These are phyloP conservation scores for Takifugu flavidus DNA, from an alignment of 2,113 vertebrate species.

Conservation along the genomic window DNA sequence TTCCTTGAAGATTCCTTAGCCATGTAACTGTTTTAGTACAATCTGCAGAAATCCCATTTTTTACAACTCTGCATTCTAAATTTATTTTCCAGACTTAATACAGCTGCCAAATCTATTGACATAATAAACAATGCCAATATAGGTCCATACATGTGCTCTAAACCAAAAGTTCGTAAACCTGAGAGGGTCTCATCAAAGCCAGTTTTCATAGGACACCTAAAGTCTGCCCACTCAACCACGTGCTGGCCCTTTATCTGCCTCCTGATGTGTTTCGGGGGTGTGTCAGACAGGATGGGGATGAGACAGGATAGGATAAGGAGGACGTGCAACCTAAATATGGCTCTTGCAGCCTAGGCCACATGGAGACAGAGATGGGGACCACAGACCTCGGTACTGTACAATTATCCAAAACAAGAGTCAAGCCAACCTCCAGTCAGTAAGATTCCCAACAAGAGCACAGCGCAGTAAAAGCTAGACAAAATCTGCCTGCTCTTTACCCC, in stretches of 20 bases:
- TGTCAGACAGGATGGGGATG: constrained; percentile 54
- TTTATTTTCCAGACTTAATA: constrained; percentile 41
- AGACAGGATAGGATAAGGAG: constrained; percentile 66
- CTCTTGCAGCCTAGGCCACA: constrained; percentile 72
- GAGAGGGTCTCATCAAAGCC: background rate
- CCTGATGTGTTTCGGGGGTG: constrained; percentile 35
- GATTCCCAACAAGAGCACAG: constrained; percentile 65
- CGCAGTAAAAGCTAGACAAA: constrained; percentile 46
- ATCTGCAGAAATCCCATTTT: constrained; percentile 25
- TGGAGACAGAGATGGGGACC: constrained; percentile 78
- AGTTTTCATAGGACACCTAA: constrained; percentile 15
- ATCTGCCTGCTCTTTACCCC: constrained; percentile 46
- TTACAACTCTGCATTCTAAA: background rate
- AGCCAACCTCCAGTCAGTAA: constrained; percentile 72
- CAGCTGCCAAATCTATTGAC: constrained; percentile 41
- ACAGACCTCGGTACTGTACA: constrained; percentile 76
- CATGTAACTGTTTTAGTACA: constrained; percentile 1
- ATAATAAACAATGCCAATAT: constrained; percentile 32
- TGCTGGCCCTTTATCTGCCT: constrained; percentile 26
- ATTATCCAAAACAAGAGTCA: constrained; percentile 82
- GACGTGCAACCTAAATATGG: constrained; percentile 76
- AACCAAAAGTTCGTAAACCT: constrained; percentile 17
- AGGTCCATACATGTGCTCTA: constrained; percentile 33
- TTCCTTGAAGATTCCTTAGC: no score
- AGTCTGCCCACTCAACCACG: constrained; percentile 10